These are phyloP conservation scores for Chloroclysta siterata DNA, from an alignment of 2,888 invertebrate genomes.

Conservation along the genomic window DNA sequence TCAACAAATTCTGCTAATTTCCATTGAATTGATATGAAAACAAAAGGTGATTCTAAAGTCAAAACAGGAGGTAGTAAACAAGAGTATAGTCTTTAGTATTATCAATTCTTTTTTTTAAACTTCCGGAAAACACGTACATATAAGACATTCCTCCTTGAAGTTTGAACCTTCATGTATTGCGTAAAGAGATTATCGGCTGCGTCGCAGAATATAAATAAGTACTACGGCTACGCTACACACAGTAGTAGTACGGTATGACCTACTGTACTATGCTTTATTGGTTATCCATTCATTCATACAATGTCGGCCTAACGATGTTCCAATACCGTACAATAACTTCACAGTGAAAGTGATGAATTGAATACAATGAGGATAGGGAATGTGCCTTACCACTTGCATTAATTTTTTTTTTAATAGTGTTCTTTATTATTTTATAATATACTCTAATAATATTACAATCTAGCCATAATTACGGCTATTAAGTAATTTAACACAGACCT, in stretches of 20 bases:
- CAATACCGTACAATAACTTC: constrained; percentile 6
- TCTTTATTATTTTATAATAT: too few relatives aligned
- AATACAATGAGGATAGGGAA: constrained; percentile 1
- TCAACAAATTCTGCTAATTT: too few relatives aligned
- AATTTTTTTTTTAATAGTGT: too few relatives aligned
- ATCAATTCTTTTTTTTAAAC: too few relatives aligned
- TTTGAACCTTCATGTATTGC: constrained; percentile 10
- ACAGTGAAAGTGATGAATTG: constrained; percentile 12
- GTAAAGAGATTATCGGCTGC: constrained; percentile 14
- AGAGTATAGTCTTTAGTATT: too few relatives aligned
- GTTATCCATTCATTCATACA: constrained; percentile 9
- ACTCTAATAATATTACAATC: too few relatives aligned
- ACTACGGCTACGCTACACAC: not conserved
- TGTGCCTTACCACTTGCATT: too few relatives aligned
- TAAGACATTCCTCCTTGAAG: not conserved
- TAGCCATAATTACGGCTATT: too few relatives aligned
- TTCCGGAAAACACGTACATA: not conserved
- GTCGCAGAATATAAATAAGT: constrained; percentile 3
- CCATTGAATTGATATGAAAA: too few relatives aligned
- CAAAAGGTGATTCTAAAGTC: too few relatives aligned
- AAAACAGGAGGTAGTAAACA: too few relatives aligned
- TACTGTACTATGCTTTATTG: constrained; percentile 11
- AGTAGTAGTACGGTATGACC: constrained; percentile 11
- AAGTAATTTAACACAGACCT: too few relatives aligned
- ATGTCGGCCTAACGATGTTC: constrained; percentile 2